phyloP scores from a whole-genome alignment of 2,113 vertebrate genomes.

The Orthonyx spaldingii region DNA sequence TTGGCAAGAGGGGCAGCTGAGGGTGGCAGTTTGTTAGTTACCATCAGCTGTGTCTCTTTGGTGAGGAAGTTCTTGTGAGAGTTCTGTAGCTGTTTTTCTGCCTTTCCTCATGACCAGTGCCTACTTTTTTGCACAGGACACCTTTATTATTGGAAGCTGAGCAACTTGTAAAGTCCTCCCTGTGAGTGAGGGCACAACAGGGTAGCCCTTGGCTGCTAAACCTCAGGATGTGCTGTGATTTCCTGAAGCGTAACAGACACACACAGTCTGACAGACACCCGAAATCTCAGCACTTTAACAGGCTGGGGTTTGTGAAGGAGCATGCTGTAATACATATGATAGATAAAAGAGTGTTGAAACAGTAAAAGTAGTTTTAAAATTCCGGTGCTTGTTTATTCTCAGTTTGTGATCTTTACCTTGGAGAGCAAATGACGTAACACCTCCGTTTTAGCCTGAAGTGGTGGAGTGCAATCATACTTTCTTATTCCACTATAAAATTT shows the following conservation, averaged over 20 bases:
- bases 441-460: background rate
- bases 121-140: background rate
- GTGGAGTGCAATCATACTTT: background rate
- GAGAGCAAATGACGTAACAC: background rate
- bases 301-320: background rate
- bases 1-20: background rate
- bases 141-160: background rate
- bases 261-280: background rate
- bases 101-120: background rate
- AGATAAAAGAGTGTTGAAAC: background rate
- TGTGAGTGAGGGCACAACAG: background rate
- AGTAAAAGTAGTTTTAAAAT: background rate
- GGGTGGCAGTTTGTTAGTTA: background rate
- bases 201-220: background rate
- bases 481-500: conserved; percentile 9
- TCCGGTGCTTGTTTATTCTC: background rate
- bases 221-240: background rate
- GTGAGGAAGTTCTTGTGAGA: background rate
- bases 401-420: background rate
- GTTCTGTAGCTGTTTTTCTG: background rate
- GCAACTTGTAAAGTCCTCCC: background rate
- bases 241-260: background rate
- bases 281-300: background rate
- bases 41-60: background rate
- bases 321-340: background rate